phyloP scores from a whole-genome alignment of 2,113 vertebrate genomes.

The Urocolius indicus region DNA sequence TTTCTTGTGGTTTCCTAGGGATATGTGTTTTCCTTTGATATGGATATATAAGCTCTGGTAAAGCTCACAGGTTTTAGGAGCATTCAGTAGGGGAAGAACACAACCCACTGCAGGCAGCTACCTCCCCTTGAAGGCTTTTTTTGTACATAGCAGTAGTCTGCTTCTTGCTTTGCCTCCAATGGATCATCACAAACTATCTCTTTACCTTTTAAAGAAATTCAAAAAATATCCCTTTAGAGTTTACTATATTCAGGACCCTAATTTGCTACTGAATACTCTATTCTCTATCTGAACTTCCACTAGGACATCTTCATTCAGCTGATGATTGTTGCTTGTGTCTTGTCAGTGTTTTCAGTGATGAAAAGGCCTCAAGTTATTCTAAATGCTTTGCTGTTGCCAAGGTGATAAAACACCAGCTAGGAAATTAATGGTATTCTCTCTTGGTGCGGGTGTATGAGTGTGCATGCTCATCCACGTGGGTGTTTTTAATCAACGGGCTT shows the following conservation, averaged over 20 bases:
- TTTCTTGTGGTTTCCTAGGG: neutral
- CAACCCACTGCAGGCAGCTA: fast-evolving
- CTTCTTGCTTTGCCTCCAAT: neutral
- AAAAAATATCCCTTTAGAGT: neutral
- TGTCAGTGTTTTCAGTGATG: conserved; percentile 10
- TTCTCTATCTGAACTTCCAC: neutral
- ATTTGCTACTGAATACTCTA: neutral
- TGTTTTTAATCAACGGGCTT: neutral
- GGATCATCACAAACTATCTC: neutral
- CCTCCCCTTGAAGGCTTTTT: neutral
- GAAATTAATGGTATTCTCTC: neutral
- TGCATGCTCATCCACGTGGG: neutral
- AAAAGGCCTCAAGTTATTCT: conserved; percentile 22
- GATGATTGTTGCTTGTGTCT: neutral
- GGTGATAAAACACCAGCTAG: conserved; percentile 19
- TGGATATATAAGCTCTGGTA: neutral
- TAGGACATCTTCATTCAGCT: neutral
- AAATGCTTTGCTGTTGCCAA: conserved; percentile 28
- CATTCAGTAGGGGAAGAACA: neutral
- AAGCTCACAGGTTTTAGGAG: neutral
- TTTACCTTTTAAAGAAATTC: neutral
- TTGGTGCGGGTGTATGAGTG: neutral
- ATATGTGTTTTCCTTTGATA: neutral
- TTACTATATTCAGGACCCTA: neutral
- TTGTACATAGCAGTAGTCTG: neutral